A percentile compares a stretch with the other conserved stretches of the same genome.
Conservation (phyloP, 2,888 invertebrate genomes). For the Hofmannophila pseudospretella region DNA sequence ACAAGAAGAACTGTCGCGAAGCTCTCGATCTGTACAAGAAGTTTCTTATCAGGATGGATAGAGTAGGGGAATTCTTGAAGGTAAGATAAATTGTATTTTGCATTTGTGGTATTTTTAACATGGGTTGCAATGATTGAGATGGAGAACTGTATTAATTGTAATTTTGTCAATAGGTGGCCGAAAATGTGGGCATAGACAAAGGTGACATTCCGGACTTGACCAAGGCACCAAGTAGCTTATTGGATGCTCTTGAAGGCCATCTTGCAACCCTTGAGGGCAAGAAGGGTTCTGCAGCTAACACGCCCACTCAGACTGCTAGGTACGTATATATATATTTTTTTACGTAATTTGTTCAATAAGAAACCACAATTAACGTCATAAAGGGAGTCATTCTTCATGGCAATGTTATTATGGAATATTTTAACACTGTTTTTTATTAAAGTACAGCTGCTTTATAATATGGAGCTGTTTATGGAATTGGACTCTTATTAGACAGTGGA, state of each 20-base stretch:
- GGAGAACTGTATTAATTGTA: too few species aligned
- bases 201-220: constrained; percentile 99
- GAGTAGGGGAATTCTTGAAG: constrained; percentile 98
- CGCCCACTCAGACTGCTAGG: constrained; percentile 92
- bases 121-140: too few species aligned
- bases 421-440: too few species aligned
- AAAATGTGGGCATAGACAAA: constrained; percentile 98
- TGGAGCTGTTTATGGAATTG: too few species aligned
- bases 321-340: constrained; percentile 37
- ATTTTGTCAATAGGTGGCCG: constrained; percentile 57
- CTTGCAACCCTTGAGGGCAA: constrained; percentile 95
- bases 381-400: too few species aligned
- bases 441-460: too few species aligned
- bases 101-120: too few species aligned
- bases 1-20: constrained; percentile 98
- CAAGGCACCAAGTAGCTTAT: constrained; percentile 96
- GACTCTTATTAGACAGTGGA: too few species aligned
- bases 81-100: constrained; percentile 49
- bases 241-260: constrained; percentile 98
- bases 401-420: too few species aligned
- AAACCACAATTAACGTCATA: too few species aligned
- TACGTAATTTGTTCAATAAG: not conserved
- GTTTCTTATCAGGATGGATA: constrained; percentile 98
- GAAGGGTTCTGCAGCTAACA: constrained; percentile 90
- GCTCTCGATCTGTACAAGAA: constrained; percentile 99